Evolutionary conservation across 2,888 invertebrate genomes (phyloP), one percentile per base, ranked within the genome.

Genomic region (Brachypalpus laphriformis): DNA sequence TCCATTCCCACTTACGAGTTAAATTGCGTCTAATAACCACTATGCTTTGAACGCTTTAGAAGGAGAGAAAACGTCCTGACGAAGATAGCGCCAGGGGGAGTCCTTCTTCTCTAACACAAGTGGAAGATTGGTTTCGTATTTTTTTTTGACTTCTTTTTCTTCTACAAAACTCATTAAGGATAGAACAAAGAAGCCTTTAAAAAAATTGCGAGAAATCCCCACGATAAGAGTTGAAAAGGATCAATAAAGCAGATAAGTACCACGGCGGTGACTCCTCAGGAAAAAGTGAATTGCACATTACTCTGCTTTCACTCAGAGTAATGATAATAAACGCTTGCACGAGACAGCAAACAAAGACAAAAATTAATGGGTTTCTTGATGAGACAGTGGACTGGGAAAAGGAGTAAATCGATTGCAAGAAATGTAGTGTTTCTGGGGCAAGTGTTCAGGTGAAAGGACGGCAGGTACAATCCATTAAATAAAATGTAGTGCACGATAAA

Each of bases 191-290:
- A 76, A 81, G 74, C 57, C 70, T 80, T 65, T 28, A 68, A 49
- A 66, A 59, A 66, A 51, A 4, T 72, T 70, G 51, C 31, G 28
- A 47, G 31, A 75, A 80, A 75, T 85, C 70, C 59, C 65, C 65
- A 66, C 75, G 57, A 75, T 75, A 75, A 70, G 74, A 76, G 75
- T 76, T 75, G 65, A 81, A 76, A 78, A 66, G 75, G 81, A 85
- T 85, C 85, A 81, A 85, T 85, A 85, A 66, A 85, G 45, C 51
- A 81, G 85, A 85, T 85, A 85, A 81, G 71, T 76, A 61, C 54
- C 68, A 37, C 25, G 25, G 25, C 49, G 63, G 47, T 56, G 42
- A 16, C 42, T 54, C 25, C 16, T 51, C 14, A 34, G 25, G 16
- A 31, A 61, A 71, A 42, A 57, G 42, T 56, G 61, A 78, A 66